These are phyloP conservation scores for Drosophila kikkawai DNA, from an alignment of 1,140 invertebrate genomes.

Conservation along the genomic window DNA sequence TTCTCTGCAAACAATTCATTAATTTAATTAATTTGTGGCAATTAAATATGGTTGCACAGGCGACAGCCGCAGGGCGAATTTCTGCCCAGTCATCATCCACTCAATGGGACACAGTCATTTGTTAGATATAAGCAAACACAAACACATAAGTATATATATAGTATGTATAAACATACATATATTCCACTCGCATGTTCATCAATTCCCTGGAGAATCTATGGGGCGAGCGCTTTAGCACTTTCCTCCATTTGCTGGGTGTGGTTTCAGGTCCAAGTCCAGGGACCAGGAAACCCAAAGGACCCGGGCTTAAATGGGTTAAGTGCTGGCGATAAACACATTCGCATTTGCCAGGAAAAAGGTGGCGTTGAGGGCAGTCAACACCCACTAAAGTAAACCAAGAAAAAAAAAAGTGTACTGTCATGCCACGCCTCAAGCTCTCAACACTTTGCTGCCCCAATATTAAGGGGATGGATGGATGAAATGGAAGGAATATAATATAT, in stretches of 20 bases:
- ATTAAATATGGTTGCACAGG: slow-evolving; percentile 59
- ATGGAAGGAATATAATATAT: slow-evolving; percentile 1
- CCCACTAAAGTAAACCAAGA: slow-evolving; percentile 22
- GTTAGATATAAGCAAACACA: slow-evolving; percentile 44
- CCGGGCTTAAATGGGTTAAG: slow-evolving; percentile 45
- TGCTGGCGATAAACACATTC: slow-evolving; percentile 48
- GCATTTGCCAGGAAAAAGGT: slow-evolving; percentile 17
- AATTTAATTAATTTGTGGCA: slow-evolving; percentile 82
- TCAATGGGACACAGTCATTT: slow-evolving; percentile 63
- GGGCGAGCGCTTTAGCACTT: slow-evolving; percentile 22
- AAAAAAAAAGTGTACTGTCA: slow-evolving; percentile 20
- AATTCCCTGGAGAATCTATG: slow-evolving; percentile 42
- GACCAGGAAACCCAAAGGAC: slow-evolving; percentile 12
- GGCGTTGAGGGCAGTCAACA: slow-evolving; percentile 23
- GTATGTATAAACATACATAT: slow-evolving; percentile 7
- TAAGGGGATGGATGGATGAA: background rate
- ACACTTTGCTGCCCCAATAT: background rate
- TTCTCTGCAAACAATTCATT: slow-evolving; percentile 73
- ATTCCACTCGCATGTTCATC: slow-evolving; percentile 43
- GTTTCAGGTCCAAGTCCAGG: slow-evolving; percentile 9
- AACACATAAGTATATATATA: slow-evolving; percentile 13
- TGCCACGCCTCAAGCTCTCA: slow-evolving; percentile 13
- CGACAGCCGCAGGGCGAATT: slow-evolving; percentile 17
- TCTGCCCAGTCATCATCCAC: slow-evolving; percentile 69
- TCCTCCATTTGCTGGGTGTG: slow-evolving; percentile 38